phyloP scores from a whole-genome alignment of 2,888 invertebrate species.

The Desoria tigrina region DNA sequence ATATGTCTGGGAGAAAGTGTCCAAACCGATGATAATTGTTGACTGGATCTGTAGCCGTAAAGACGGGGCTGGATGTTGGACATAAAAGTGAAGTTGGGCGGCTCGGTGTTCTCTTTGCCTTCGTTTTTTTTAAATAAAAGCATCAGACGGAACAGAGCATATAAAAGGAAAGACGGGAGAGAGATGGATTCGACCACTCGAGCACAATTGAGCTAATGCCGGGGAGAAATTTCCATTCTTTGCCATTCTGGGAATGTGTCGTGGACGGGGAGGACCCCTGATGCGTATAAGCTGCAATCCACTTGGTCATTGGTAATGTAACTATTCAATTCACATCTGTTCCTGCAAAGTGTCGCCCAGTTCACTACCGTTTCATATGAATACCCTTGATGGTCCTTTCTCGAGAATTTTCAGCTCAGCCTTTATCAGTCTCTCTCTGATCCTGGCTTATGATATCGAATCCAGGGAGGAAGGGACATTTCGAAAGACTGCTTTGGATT shows the following conservation, averaged over 20 bases:
- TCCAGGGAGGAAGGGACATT: too few species aligned
- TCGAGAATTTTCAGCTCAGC: too few species aligned
- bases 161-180: constrained; percentile 1
- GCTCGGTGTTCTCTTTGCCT: too few species aligned
- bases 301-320: constrained; percentile 22
- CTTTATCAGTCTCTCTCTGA: too few species aligned
- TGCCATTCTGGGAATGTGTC: not conserved
- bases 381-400: constrained; percentile 5
- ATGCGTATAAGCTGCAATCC: constrained; percentile 13
- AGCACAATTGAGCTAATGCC: constrained; percentile 19
- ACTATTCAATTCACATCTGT: constrained; percentile 22
- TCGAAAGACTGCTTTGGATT: too few species aligned
- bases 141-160: not conserved
- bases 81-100: constrained; percentile 12
- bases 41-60: not conserved
- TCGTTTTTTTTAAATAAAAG: too few species aligned
- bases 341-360: constrained; percentile 18
- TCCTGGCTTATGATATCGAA: too few species aligned
- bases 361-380: constrained; percentile 3
- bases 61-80: too few species aligned
- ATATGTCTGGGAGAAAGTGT: too few species aligned
- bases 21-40: too few species aligned
- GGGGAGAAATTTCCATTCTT: constrained; percentile 15
- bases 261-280: constrained; percentile 7
- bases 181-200: constrained; percentile 18